Conservation (phyloP, 2,113 vertebrate genomes). For the Lepisosteus oculatus region DNA sequence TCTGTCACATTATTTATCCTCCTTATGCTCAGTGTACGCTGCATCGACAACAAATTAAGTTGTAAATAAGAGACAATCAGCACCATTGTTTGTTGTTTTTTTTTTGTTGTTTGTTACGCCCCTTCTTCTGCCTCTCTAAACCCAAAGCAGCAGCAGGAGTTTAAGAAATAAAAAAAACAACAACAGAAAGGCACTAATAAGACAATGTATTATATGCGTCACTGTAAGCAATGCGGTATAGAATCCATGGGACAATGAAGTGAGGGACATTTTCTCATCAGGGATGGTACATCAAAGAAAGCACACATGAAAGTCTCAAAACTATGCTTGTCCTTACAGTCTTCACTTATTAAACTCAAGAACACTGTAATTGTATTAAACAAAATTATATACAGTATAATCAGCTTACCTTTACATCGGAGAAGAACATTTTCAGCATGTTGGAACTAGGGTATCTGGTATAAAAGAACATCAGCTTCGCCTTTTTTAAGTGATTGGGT, state of each 20-base stretch:
- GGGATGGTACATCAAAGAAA: no score
- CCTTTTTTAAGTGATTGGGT: conserved; percentile 98
- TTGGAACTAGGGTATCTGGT: conserved; percentile 98
- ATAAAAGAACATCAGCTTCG: conserved; percentile 99
- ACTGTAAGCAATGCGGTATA: no score
- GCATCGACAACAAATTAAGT: conserved; percentile 91
- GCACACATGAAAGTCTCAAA: no score
- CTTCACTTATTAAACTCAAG: no score
- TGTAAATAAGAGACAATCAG: conserved; percentile 96
- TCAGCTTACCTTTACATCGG: conserved; percentile 93
- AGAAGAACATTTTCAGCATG: conserved; percentile 99
- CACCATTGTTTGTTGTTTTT: conserved; percentile 87
- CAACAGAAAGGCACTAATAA: not conserved
- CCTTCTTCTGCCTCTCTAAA: conserved; percentile 31
- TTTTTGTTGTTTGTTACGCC: conserved; percentile 56
- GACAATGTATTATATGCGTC: no score
- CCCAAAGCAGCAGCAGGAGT: conserved; percentile 20
- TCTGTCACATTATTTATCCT: conserved; percentile 89
- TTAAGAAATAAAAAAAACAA: conserved; percentile 8
- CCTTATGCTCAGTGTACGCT: conserved; percentile 91
- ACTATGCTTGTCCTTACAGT: no score
- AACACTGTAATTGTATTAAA: no score
- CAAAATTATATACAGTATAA: not conserved
- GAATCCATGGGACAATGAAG: no score
- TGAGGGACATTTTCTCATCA: no score